Base-by-base conservation (phyloP, 1,140 invertebrate species). In the Pachyrhynchus sulphureomaculatus region DNA sequence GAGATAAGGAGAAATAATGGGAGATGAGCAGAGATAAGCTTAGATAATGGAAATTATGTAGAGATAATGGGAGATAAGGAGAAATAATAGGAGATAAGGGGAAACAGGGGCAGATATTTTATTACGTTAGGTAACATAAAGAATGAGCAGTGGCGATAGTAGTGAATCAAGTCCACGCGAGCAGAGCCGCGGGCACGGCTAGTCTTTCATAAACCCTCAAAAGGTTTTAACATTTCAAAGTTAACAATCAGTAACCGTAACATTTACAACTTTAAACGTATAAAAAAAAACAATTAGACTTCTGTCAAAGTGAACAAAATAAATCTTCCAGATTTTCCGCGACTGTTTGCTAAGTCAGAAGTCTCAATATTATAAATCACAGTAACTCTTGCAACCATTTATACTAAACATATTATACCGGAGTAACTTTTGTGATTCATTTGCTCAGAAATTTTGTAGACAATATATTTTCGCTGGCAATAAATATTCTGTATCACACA, bases 361-460 rank as follows among this genome's bases (percentile, higher is more conserved):
- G 58, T 60, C 39, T 39, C 37, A 53, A 52, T 45, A 60, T 52
- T 52, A 60, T 52, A 52, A 42, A 60, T 60, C 58, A 60, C 55
- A 44, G 33, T 5, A 60, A 53, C 49, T 60, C 52, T 60, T 45
- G 32, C 36, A 26, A 34, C 58, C 47, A 54, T 61, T 61, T 61
- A 61, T 54, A 61, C 32, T 61, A 61, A 61, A 61, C 49, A 61
- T 61, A 61, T 54, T 61, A 61, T 36, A 54, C 39, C 39, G 20
- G 39, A 47, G 51, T 54, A 61, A 61, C 59, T 61, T 61, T 61
- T 36, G 51, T 61, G 49, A 61, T 61, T 61, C 59, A 61, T 61
- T 61, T 48, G 59, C 49, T 54, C 29, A 45, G 49, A 61, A 61
- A 61, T 61, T 61, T 61, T 54, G 51, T 37, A 47, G 59, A 53